A percentile compares a stretch with the other conserved stretches of the same genome.
Conservation (phyloP, 1,140 invertebrate species). For the Drosophila prosaltans region DNA sequence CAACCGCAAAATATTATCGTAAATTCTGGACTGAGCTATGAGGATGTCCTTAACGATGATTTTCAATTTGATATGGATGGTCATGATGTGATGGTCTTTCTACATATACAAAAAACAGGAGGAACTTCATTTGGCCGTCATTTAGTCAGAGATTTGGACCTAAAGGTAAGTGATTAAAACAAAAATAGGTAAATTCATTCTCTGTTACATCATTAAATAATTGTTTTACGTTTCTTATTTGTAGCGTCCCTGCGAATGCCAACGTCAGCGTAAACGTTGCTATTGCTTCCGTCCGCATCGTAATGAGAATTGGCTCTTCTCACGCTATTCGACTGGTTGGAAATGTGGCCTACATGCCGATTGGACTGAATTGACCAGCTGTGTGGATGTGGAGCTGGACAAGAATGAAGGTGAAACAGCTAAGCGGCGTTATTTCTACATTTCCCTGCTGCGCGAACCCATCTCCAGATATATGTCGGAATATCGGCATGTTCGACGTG, state of each 20-base stretch:
- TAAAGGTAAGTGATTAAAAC: constrained; percentile 84
- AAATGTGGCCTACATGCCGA: constrained; percentile 99
- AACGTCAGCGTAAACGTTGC: constrained; percentile 93
- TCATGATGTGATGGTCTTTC: constrained; percentile 98
- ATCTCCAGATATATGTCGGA: constrained; percentile 96
- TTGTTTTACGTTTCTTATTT: constrained; percentile 46
- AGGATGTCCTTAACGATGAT: constrained; percentile 93
- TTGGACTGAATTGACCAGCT: constrained; percentile 97
- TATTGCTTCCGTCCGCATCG: constrained; percentile 95
- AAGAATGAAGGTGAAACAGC: constrained; percentile 91
- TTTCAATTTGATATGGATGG: constrained; percentile 94
- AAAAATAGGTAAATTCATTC: too few relatives aligned
- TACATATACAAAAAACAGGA: constrained; percentile 97
- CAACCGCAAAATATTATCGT: constrained; percentile 78
- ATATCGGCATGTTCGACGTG: constrained; percentile 97
- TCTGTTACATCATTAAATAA: neutral
- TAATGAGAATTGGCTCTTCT: constrained; percentile 98
- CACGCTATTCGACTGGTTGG: constrained; percentile 99
- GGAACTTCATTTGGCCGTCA: constrained; percentile 97
- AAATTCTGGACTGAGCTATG: constrained; percentile 88
- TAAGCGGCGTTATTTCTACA: constrained; percentile 96
- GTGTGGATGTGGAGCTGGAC: constrained; percentile 94
- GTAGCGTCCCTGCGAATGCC: constrained; percentile 93
- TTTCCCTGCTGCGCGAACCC: constrained; percentile 96
- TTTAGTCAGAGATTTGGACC: constrained; percentile 95